Evolutionary conservation across 2,888 invertebrate genomes (phyloP), one percentile per base, ranked within the genome.

Genomic region (Pseudococcus jackbeardsleyi): DNA sequence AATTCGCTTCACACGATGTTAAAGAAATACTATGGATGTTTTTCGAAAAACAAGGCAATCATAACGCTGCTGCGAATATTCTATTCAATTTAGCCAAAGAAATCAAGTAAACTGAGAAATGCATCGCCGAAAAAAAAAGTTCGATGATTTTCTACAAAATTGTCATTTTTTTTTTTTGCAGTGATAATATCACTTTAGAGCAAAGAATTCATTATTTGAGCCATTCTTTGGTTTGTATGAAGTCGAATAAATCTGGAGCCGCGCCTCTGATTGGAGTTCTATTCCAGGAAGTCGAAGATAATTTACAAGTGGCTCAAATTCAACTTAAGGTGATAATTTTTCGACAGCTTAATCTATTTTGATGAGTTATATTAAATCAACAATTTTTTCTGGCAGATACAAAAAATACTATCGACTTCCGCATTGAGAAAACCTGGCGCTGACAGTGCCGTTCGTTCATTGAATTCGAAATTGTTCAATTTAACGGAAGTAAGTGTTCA

Each of bases 11-110:
- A n/a, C 79, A 59, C 15, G 77, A 85, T 19, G 85, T 88, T 46
- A 93, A 96, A 90, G 97, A 98, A 91, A 92, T 99, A 90, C 92
- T 99, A 88, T 99, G 99, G 99, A 97, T 97, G 92, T 98, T 96
- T 91, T 98, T 99, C 91, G 98, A 99, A 92, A 96, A 96, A 91
- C 95, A 95, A 91, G 95, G 96, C 46, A 97, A 98, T 91, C 99
- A 98, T 91, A 94, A 96, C 0, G 96, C 97, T 12, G 99, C 99
- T 1, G 98, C 99, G 0, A 95, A 96, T 90, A 96, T 99, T 90
- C 93, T 99, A 2, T 95, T 96, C 90, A 95, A 95, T 90, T 93
- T 99, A 89, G 97, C 99, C 5, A 96, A 95, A 26, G 94, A 94
- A 90, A 84, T 85, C 0, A 85, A 82, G 88, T 89, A 89, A 82